Evolutionary conservation across 2,113 vertebrate species (phyloP), one percentile per base, ranked within the genome.

Genomic region (Muntiacus muntjak): DNA sequence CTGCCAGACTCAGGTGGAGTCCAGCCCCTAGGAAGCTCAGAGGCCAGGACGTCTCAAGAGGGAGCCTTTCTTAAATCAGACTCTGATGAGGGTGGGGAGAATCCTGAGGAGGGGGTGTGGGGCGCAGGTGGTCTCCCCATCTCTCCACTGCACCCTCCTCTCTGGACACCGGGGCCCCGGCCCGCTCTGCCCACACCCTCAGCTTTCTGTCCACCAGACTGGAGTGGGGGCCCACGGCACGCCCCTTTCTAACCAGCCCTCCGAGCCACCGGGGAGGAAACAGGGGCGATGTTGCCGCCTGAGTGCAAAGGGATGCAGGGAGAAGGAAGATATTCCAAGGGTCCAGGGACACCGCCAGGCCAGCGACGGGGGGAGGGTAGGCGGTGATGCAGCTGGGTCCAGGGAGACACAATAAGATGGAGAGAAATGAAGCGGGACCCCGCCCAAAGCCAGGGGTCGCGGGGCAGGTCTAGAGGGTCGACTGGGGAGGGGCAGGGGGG

Each of bases 261-360:
- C 81, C 6, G 1, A 95, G 90, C 26, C 91, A 4, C 54, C 1
- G 1, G 88, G 86, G 47, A 91, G 54, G 43, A 71, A 50, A 12
- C 1, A 52, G 45, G 47, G 57, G 88, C 0, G 6, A 33, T 0
- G 50, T 40, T 33, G n/a, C n/a, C 0, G 1, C 1, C 0, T 8
- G 0, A 23, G 23, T 10, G n/a, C 55, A 30, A 15, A 52, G 23
- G 25, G 25, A 30, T 15, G 3, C 67, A 1, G 50, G 21, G 45
- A 92, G 67, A 40, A 57, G 79, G 33, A 33, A 17, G 91, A 12
- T 23, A 1, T 50, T 4, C 6, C 40, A 19, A 12, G 7, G 36
- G 28, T 33, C 16, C 8, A 33, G 28, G 28, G 62, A 54, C 60
- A 25, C 5, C 1, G 6, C 33, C 21, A 1, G 16, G 43, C 52